Evolutionary conservation across 1,140 invertebrate genomes (phyloP).

Genomic region (Metopolophium dirhodum): DNA sequence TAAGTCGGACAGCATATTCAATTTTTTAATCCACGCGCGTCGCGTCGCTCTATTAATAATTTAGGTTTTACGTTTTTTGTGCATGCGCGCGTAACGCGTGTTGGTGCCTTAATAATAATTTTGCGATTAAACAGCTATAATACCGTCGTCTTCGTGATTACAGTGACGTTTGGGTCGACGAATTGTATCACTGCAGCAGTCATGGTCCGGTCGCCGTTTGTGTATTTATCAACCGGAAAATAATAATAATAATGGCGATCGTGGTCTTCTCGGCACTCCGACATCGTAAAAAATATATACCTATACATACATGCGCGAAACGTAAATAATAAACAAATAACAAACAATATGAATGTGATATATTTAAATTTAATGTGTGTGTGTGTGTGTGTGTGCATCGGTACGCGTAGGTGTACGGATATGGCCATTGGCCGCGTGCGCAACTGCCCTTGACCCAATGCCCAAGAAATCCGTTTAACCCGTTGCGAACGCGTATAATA

Average conservation of each 20-base stretch:
- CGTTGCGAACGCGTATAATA: neutral
- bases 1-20: neutral
- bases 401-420: too few species aligned
- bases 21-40: slow-evolving; percentile 20
- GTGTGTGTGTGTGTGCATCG: neutral
- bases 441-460: neutral
- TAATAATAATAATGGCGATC: slow-evolving; percentile 25
- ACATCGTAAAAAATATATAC: too few species aligned
- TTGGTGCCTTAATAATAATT: neutral
- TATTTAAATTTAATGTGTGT: neutral
- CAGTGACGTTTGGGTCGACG: neutral
- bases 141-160: neutral
- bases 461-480: neutral
- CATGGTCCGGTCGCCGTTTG: neutral
- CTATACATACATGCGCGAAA: neutral
- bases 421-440: neutral
- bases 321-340: neutral
- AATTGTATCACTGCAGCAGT: neutral
- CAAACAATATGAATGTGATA: neutral
- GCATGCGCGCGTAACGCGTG: slow-evolving; percentile 12
- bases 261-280: neutral
- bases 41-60: slow-evolving; percentile 53
- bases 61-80: slow-evolving; percentile 43
- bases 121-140: slow-evolving; percentile 16
- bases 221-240: slow-evolving; percentile 3